Percentiles rank a stretch among this genome's conserved stretches.
Evolutionary conservation across 2,888 invertebrate genomes (phyloP).

Genomic region (Cremastinae sp.): DNA sequence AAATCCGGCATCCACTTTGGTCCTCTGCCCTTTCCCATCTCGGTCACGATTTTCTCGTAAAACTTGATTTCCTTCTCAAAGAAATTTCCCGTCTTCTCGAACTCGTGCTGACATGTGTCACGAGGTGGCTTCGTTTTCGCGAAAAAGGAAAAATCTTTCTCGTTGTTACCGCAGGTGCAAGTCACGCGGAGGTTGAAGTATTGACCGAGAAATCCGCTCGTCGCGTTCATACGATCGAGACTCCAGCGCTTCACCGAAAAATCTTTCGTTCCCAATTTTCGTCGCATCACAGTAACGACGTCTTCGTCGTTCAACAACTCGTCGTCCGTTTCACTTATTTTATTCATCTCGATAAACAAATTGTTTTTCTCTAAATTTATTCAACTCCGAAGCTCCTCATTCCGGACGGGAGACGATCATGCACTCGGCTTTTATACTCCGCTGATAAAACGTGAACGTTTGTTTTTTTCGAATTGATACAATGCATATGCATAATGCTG

Average conservation of each 20-base stretch:
- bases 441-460: too few species aligned
- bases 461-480: too few species aligned
- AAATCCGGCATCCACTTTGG: slow-evolving; percentile 65
- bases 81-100: slow-evolving; percentile 44
- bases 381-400: neutral
- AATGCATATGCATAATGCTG: too few species aligned
- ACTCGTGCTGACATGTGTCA: slow-evolving; percentile 59
- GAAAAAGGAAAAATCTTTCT: slow-evolving; percentile 63
- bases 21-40: slow-evolving; percentile 56
- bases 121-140: slow-evolving; percentile 65
- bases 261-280: slow-evolving; percentile 59
- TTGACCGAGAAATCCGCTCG: slow-evolving; percentile 66
- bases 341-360: neutral
- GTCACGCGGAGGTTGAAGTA: slow-evolving; percentile 63
- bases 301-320: slow-evolving; percentile 61
- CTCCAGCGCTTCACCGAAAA: slow-evolving; percentile 63
- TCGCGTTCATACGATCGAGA: slow-evolving; percentile 54
- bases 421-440: too few species aligned
- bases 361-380: neutral
- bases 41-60: slow-evolving; percentile 61
- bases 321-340: neutral
- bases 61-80: slow-evolving; percentile 66
- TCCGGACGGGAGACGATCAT: too few species aligned
- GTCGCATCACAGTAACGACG: slow-evolving; percentile 60
- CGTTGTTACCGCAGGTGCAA: slow-evolving; percentile 37